These are phyloP conservation scores for Vicugna pacos DNA, from an alignment of 2,113 vertebrate genomes.

Conservation along the genomic window DNA sequence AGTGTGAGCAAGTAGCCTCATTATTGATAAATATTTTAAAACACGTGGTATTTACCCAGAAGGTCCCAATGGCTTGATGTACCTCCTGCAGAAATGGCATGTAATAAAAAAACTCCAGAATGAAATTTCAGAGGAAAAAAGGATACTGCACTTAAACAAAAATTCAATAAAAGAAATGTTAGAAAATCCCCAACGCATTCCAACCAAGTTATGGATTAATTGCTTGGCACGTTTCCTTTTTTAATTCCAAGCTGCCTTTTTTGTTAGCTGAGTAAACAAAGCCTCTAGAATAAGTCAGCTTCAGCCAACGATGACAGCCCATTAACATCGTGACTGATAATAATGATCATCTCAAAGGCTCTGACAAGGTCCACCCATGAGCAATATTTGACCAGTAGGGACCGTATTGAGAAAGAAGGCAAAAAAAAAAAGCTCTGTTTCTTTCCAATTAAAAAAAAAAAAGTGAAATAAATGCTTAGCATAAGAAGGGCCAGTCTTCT, in stretches of 20 bases:
- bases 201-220: conserved; percentile 82
- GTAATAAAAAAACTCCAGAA: conserved; percentile 72
- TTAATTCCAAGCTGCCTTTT: conserved; percentile 79
- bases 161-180: conserved; percentile 74
- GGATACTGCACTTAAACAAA: conserved; percentile 72
- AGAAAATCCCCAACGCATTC: conserved; percentile 69
- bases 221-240: conserved; percentile 81
- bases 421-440: neutral
- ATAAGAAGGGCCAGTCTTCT: neutral
- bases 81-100: conserved; percentile 75
- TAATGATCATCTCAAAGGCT: conserved; percentile 68
- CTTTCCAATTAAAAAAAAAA: neutral
- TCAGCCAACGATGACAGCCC: conserved; percentile 55
- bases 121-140: conserved; percentile 77
- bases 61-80: conserved; percentile 71
- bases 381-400: conserved; percentile 47
- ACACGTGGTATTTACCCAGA: conserved; percentile 73
- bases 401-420: neutral
- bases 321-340: conserved; percentile 76
- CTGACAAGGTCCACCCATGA: conserved; percentile 16
- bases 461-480: neutral
- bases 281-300: conserved; percentile 66
- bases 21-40: conserved; percentile 78
- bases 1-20: conserved; percentile 78
- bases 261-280: conserved; percentile 74